These are phyloP conservation scores for Paraplagusia blochii DNA, from an alignment of 2,113 vertebrate species.

Conservation along the genomic window DNA sequence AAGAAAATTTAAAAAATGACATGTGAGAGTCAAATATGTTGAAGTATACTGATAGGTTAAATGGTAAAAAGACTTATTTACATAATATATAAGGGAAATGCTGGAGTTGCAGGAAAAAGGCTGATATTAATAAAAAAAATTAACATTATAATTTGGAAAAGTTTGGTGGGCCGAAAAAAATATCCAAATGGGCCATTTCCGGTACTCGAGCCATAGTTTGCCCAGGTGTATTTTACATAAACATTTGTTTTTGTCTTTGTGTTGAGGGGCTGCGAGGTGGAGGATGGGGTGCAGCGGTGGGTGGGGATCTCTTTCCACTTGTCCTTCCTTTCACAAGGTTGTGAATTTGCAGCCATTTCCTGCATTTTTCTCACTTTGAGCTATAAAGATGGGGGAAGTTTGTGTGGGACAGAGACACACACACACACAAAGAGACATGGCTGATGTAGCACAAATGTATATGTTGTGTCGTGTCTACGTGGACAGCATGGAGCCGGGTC, in stretches of 20 bases:
- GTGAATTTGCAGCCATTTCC: constrained; percentile 65
- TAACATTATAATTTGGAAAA: too few species aligned
- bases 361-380: constrained; percentile 53
- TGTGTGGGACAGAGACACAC: not conserved
- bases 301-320: constrained; percentile 36
- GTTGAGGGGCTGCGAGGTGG: constrained; percentile 1
- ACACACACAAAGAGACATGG: too few species aligned
- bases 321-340: constrained; percentile 50
- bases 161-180: too few species aligned
- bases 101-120: too few species aligned
- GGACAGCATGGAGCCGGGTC: not conserved
- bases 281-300: constrained; percentile 1
- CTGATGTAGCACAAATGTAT: not conserved
- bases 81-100: too few species aligned
- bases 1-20: not conserved
- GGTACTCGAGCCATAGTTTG: too few species aligned
- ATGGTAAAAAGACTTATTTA: too few species aligned
- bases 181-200: too few species aligned
- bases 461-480: not conserved
- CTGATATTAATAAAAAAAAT: too few species aligned
- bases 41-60: too few species aligned
- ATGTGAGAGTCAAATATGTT: too few species aligned
- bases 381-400: constrained; percentile 30
- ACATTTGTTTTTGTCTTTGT: constrained; percentile 1
- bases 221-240: constrained; percentile 25